Evolutionary conservation across 2,888 invertebrate genomes (phyloP), one percentile per base, ranked within the genome.

Genomic region (Melieria omissa): DNA sequence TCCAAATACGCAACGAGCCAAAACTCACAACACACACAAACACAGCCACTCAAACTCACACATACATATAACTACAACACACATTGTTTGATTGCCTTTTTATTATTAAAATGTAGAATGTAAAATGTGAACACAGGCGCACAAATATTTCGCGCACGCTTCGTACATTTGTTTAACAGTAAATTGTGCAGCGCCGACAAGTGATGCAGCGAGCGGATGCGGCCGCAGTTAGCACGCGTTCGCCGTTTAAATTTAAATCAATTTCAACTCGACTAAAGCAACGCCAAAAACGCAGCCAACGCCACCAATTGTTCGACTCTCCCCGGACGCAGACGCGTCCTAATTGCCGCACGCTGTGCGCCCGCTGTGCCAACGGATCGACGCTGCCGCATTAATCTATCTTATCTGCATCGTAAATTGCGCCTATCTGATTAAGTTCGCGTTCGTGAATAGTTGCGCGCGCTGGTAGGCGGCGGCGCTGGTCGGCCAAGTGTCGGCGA

Each of bases 211-310:
- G 9, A 12, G 12, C 49, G 9, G 49, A 10, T 49, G 52, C 52
- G n/a, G 52, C 52, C 14, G 52, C 52, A n/a, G 52, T 12, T 52
- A n/a, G 52, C 52, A 52, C 52, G 12, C 14, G 14, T 52, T 12
- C 14, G 52, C 52, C 14, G n/a, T n/a, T 52, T 52, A 52, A 52
- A 52, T 52, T 52, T 52, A 14, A 52, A 52, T 52, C 52, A 52
- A 52, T 52, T 52, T 52, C 52, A 52, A 14, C 52, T 4, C 52
- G 6, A 52, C 7, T 52, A 5, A 5, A 14, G 5, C 49, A 10
- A 12, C 49, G 49, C 49, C 5, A 4, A 12, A 49, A 49, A 14
- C 52, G 52, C 6, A 52, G n/a, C 12, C 9, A 52, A 14, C 52
- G 52, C 9, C 52, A 6, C 8, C 29, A 29, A 29, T 29, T 29